Evolutionary conservation across 2,797 vertebrate species (phyloP).

Genomic region (Anabacerthia variegaticeps): DNA sequence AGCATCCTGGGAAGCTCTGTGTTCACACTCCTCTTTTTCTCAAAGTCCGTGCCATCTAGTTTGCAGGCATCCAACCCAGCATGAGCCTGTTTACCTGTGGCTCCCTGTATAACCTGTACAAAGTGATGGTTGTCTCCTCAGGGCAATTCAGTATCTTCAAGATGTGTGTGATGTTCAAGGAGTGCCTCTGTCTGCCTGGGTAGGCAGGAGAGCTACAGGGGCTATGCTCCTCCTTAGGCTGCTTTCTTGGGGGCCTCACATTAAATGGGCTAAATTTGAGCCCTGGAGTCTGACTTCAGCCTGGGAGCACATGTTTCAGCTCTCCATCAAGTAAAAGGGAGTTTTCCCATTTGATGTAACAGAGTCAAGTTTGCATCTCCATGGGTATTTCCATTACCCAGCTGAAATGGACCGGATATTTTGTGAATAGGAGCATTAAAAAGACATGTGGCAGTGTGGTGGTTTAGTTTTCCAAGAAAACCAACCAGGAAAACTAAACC

Average conservation of each 20-base stretch:
- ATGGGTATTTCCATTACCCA: not conserved
- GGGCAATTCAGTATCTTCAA: not conserved
- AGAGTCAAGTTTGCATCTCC: not conserved
- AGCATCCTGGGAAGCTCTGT: fast-evolving
- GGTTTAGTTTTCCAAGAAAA: no score
- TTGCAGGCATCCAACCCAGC: not conserved
- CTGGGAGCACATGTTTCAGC: not conserved
- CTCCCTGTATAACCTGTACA: not conserved
- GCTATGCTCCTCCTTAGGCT: not conserved
- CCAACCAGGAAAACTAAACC: no score
- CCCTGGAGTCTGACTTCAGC: not conserved
- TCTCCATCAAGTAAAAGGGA: not conserved
- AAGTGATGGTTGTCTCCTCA: fast-evolving
- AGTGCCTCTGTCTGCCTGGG: not conserved
- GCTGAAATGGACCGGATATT: not conserved
- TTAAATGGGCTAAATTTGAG: not conserved
- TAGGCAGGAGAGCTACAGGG: not conserved
- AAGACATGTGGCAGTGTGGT: not conserved
- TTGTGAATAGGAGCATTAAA: not conserved
- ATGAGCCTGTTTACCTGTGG: not conserved
- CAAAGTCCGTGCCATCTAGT: not conserved
- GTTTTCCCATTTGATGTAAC: not conserved
- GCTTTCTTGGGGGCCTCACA: not conserved
- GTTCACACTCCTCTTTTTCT: not conserved
- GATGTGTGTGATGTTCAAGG: fast-evolving